These are phyloP conservation scores for Aptenodytes forsteri DNA, from an alignment of 2,113 vertebrate genomes.

Conservation along the genomic window DNA sequence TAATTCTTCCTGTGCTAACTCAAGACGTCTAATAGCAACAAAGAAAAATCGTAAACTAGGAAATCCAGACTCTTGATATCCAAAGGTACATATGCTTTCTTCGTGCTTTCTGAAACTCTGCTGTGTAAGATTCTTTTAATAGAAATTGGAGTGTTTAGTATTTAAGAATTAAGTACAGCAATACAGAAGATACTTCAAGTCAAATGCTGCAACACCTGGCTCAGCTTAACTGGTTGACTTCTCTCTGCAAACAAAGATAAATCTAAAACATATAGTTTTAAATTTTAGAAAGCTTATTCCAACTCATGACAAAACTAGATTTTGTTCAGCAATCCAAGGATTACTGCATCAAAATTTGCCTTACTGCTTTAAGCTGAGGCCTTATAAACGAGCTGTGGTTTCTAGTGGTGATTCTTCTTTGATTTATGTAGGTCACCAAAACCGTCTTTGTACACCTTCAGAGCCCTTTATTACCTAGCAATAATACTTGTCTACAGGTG, in stretches of 20 bases:
- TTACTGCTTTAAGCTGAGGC: background rate
- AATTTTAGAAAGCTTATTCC: background rate
- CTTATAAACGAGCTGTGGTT: background rate
- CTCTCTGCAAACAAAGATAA: background rate
- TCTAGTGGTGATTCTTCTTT: background rate
- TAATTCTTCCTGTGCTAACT: background rate
- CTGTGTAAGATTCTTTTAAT: background rate
- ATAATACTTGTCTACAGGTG: background rate
- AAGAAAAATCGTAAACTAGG: background rate
- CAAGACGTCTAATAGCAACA: background rate
- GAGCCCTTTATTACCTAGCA: background rate
- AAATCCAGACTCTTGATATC: background rate
- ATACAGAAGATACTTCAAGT: background rate
- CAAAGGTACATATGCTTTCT: background rate
- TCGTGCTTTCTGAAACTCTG: background rate
- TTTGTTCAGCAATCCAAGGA: background rate
- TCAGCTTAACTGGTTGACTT: background rate
- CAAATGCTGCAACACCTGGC: background rate
- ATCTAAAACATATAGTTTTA: background rate
- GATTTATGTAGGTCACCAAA: constrained; percentile 45
- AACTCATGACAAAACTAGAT: background rate
- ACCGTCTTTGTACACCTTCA: background rate
- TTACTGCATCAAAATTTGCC: background rate
- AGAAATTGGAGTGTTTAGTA: background rate
- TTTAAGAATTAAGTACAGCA: background rate